phyloP scores from a whole-genome alignment of 2,113 vertebrate species.

The Hydrolagus affinis region DNA sequence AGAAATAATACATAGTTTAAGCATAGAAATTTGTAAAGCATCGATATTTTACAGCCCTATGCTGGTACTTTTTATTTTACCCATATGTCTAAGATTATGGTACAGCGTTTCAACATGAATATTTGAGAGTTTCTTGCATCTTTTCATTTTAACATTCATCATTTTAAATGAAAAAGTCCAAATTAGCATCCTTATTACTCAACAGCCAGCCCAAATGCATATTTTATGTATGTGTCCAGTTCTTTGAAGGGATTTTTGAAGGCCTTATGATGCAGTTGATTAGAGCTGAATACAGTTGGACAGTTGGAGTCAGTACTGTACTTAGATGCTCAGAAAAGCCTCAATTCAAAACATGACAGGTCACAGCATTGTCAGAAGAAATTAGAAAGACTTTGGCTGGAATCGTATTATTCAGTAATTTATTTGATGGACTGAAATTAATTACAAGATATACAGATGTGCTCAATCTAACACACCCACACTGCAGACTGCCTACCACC shows the following conservation, averaged over 20 bases:
- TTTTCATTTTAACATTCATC: neutral
- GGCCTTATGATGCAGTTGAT: neutral
- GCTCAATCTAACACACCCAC: neutral
- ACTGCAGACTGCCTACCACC: neutral
- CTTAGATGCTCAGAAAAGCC: neutral
- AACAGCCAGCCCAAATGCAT: neutral
- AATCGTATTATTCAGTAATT: neutral
- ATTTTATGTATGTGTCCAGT: neutral
- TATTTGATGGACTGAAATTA: neutral
- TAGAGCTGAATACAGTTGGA: neutral
- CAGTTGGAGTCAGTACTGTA: neutral
- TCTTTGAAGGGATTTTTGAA: neutral
- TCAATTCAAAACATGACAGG: neutral
- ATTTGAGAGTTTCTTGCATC: neutral
- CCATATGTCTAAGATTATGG: too few relatives aligned
- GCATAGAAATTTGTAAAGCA: too few relatives aligned
- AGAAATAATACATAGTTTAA: too few relatives aligned
- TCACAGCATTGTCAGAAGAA: neutral
- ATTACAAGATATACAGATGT: constrained; percentile 26
- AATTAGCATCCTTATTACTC: neutral
- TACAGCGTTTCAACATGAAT: neutral
- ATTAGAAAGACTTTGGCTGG: neutral
- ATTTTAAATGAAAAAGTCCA: neutral
- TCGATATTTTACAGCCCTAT: too few relatives aligned
- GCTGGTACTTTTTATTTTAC: too few relatives aligned